A percentile compares a stretch with the other conserved stretches of the same genome.
phyloP scores from a whole-genome alignment of 1,140 invertebrate genomes.

The Bicyclus anynana region DNA sequence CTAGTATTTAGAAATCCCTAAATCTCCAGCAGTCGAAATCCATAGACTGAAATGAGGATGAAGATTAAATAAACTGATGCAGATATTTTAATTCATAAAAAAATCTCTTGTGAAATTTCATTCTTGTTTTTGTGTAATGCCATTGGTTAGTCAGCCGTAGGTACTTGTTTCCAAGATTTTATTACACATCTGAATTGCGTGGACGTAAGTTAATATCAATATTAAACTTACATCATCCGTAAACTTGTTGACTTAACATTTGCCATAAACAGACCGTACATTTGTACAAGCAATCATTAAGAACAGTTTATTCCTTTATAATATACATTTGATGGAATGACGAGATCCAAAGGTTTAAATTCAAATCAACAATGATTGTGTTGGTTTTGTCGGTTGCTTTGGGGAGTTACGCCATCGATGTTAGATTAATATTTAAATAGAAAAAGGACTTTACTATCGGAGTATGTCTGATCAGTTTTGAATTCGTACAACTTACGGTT shows the following conservation, averaged over 20 bases:
- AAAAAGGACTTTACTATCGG: no score
- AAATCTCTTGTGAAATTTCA: background rate
- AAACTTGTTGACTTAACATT: slow-evolving; percentile 14
- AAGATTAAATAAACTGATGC: no score
- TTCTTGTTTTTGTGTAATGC: background rate
- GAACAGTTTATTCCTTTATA: slow-evolving; percentile 3
- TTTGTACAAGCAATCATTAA: slow-evolving; percentile 1
- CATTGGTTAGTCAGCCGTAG: background rate
- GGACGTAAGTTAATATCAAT: slow-evolving; percentile 3
- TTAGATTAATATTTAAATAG: no score
- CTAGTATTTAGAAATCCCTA: no score
- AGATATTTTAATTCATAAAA: background rate
- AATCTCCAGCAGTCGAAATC: no score
- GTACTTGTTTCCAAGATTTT: slow-evolving; percentile 1
- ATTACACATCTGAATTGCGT: slow-evolving; percentile 1
- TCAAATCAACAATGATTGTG: slow-evolving; percentile 14
- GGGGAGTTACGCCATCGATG: background rate
- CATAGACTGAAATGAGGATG: no score
- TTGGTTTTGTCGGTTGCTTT: background rate
- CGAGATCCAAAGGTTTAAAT: slow-evolving; percentile 6
- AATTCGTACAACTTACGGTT: no score
- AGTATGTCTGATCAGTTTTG: no score
- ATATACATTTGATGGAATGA: slow-evolving; percentile 2
- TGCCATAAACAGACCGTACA: background rate
- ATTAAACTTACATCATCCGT: slow-evolving; percentile 8